phyloP scores from a whole-genome alignment of 2,888 invertebrate species.

The Ochropleura plecta region DNA sequence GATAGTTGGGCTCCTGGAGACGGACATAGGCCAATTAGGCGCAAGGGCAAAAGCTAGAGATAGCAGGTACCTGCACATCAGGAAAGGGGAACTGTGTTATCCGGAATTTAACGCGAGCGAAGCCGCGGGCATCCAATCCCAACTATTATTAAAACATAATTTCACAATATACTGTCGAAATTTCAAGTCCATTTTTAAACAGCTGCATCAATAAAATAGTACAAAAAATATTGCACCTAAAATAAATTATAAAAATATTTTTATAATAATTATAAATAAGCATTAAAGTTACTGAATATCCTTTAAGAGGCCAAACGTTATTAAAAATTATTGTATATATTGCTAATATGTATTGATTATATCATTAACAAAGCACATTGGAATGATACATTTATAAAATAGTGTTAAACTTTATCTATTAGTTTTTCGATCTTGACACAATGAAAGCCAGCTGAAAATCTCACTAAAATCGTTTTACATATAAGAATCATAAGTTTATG shows the following conservation, averaged over 20 bases:
- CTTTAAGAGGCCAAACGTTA: conserved; percentile 62
- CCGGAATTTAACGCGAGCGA: no score
- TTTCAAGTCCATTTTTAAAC: conserved; percentile 18
- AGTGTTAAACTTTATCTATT: conserved; percentile 47
- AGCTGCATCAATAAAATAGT: conserved; percentile 57
- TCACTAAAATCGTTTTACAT: conserved; percentile 75
- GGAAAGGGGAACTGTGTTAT: no score
- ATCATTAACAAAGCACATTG: conserved; percentile 67
- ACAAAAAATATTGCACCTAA: conserved; percentile 65
- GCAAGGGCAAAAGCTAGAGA: no score
- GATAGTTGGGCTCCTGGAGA: no score
- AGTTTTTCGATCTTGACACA: conserved; percentile 59
- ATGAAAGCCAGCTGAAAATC: conserved; percentile 80
- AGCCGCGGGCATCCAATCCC: no score
- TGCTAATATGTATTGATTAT: conserved; percentile 61
- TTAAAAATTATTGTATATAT: conserved; percentile 54
- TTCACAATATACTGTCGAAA: conserved; percentile 40
- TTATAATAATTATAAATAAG: conserved; percentile 65
- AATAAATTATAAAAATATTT: conserved; percentile 68
- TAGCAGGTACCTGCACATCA: no score
- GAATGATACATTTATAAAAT: conserved; percentile 66
- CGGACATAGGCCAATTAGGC: no score
- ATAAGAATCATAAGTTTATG: conserved; percentile 81
- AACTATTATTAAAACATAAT: neutral
- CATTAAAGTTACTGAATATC: conserved; percentile 63